Percentiles rank a stretch among this genome's conserved stretches.
Evolutionary conservation across 1,140 invertebrate species (phyloP).

Genomic region (Drosophila sp.): DNA sequence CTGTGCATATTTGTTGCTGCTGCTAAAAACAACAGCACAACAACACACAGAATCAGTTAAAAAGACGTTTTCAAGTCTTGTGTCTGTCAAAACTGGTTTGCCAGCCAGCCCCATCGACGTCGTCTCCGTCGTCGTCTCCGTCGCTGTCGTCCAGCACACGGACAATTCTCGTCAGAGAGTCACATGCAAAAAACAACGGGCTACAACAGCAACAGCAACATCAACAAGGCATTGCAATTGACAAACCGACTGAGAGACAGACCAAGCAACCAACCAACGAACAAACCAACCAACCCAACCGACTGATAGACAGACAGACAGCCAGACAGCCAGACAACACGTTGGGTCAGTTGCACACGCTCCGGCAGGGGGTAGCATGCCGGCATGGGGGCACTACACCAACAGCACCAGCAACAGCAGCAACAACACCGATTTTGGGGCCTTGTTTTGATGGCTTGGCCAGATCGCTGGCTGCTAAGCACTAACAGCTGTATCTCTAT

Average conservation of each 20-base stretch:
- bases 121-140: conserved; percentile 9
- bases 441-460: conserved; percentile 76
- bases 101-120: conserved; percentile 31
- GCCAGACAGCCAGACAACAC: conserved; percentile 55
- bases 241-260: conserved; percentile 67
- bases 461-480: conserved; percentile 45
- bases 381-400: conserved; percentile 59
- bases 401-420: conserved; percentile 19
- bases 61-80: conserved; percentile 79
- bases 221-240: conserved; percentile 73
- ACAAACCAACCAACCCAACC: conserved; percentile 26
- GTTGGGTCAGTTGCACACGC: conserved; percentile 75
- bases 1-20: conserved; percentile 72
- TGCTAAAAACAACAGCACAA: conserved; percentile 47
- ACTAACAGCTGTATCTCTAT: conserved; percentile 44
- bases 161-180: conserved; percentile 70
- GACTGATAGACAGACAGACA: conserved; percentile 35
- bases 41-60: conserved; percentile 74
- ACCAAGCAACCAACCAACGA: conserved; percentile 29
- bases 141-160: conserved; percentile 53
- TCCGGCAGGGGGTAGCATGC: conserved; percentile 66
- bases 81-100: conserved; percentile 79
- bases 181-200: conserved; percentile 61
- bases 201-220: conserved; percentile 38
- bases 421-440: conserved; percentile 61